Evolutionary conservation across 2,888 invertebrate species (phyloP), one percentile per base, ranked within the genome.

Genomic region (Alloplasta piceator): DNA sequence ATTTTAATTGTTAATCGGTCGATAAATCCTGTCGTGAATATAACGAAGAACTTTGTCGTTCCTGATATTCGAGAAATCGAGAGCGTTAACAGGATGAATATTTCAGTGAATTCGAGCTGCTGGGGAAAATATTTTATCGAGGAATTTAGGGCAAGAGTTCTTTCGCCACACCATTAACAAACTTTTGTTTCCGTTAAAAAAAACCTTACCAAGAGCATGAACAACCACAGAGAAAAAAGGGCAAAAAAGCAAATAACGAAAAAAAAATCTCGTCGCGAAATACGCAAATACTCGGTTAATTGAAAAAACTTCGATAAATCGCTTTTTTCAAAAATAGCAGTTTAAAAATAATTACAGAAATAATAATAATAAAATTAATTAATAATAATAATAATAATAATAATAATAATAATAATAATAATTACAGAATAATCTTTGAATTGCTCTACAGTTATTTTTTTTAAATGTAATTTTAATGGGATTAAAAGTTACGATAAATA

Each of bases 141-240:
- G 39, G 60, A 74, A 79, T 79, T 74, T 68, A 46, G 63, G 43
- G 43, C 74, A 63, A 48, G 7, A 16, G 41, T 36, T 38, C 60
- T 52, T 60, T 61, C 39, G 76, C 50, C 64, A 58, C 58, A 78
- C 61, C 67, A 12, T 41, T 10, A n/a, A 16, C 36, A 39, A 39
- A 73, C 71, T 61, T 61, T 72, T 26, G 26, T 26, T 26, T 26
- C 3, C 3, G 26, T 26, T 26, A 26, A 26, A 26, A 26, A 26
- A 26, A 26, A 26, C 26, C 3, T 26, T 26, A 26, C 26, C 26
- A 26, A 26, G 3, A 39, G 41, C 61, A 41, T 14, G 43, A 43
- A 6, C 6, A 43, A 43, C 6, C 6, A 43, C 6, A 43, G 4
- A 43, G 10, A 4, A 4, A 43, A 43, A 43, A 43, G 43, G 10